A percentile compares a stretch with the other conserved stretches of the same genome.
Conservation (phyloP, 2,113 vertebrate genomes). For the Gavia stellata region DNA sequence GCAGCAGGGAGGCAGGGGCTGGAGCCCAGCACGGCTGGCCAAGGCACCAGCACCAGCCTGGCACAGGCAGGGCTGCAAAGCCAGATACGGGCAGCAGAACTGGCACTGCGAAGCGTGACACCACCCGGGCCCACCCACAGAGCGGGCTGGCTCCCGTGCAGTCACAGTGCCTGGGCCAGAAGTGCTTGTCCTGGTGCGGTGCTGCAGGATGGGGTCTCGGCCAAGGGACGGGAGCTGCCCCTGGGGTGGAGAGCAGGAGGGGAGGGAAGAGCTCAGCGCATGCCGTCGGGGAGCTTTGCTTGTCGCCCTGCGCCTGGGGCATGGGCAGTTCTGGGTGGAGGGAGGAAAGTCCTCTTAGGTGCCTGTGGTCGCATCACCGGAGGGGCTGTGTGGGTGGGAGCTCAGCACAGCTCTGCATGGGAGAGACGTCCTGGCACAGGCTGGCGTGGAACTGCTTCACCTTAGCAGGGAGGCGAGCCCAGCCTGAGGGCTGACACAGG, state of each 20-base stretch:
- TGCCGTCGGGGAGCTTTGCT: accelerated
- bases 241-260: neutral
- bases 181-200: neutral
- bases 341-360: accelerated
- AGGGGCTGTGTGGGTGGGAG: neutral
- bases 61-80: neutral
- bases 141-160: neutral
- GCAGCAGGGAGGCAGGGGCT: neutral
- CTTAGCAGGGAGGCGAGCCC: accelerated
- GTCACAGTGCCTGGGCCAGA: neutral
- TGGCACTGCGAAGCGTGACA: accelerated
- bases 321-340: accelerated
- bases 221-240: neutral
- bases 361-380: accelerated
- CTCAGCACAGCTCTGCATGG: neutral
- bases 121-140: accelerated
- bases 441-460: neutral
- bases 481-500: neutral
- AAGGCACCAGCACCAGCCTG: neutral
- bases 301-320: accelerated
- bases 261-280: neutral
- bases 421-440: accelerated
- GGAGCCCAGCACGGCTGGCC: accelerated
- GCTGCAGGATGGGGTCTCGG: neutral
- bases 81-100: neutral